Percentiles rank a stretch among this genome's conserved stretches.
Evolutionary conservation across 2,888 invertebrate species (phyloP).

Genomic region (Chorisops tibialis): DNA sequence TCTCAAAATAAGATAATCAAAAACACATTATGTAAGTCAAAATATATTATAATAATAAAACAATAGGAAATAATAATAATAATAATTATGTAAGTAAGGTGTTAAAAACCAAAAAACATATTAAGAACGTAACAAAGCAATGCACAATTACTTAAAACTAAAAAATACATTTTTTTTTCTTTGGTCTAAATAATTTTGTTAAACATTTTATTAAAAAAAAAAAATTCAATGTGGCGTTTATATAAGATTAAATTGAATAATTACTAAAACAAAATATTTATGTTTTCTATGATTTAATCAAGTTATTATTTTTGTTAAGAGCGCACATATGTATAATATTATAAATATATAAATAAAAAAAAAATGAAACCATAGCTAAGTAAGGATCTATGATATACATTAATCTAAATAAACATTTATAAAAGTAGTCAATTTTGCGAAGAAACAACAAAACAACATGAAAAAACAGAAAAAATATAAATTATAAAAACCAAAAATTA

Average conservation of each 20-base stretch:
- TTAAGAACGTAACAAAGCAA: slow-evolving; percentile 4
- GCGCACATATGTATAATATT: slow-evolving; percentile 25
- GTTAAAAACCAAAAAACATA: slow-evolving; percentile 3
- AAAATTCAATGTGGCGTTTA: neutral
- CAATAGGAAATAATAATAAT: slow-evolving; percentile 1
- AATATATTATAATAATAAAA: slow-evolving; percentile 13
- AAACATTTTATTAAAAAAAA: neutral
- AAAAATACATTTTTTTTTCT: neutral
- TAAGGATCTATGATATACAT: slow-evolving; percentile 13
- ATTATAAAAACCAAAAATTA: neutral
- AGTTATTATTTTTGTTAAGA: slow-evolving; percentile 18
- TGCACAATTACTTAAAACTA: slow-evolving; percentile 22
- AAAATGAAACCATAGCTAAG: neutral
- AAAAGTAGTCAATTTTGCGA: slow-evolving; percentile 23
- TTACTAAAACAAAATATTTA: too few relatives aligned
- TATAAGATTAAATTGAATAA: too few relatives aligned
- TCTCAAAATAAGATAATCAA: slow-evolving; percentile 24
- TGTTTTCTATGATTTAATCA: neutral
- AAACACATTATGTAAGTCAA: slow-evolving; percentile 6
- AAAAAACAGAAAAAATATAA: neutral
- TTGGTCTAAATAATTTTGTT: neutral
- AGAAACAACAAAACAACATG: neutral
- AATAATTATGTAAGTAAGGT: slow-evolving; percentile 10
- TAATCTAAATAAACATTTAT: slow-evolving; percentile 1
- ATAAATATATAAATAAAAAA: slow-evolving; percentile 21